A percentile compares a stretch with the other conserved stretches of the same genome.
phyloP scores from a whole-genome alignment of 2,888 invertebrate genomes.

The Rhamphomyia laevipes region DNA sequence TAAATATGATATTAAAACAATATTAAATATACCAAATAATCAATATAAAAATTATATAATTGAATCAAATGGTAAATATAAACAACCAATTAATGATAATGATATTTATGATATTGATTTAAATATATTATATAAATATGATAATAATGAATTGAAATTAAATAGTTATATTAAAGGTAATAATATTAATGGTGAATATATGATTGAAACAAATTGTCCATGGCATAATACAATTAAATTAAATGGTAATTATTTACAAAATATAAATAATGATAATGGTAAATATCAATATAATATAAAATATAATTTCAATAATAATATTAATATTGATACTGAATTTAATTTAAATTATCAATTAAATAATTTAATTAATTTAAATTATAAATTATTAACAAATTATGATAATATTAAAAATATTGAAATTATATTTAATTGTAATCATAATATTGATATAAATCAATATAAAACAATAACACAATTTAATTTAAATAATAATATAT shows the following conservation, averaged over 20 bases:
- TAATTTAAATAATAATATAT: not conserved
- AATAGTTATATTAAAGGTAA: slow-evolving; percentile 21
- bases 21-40: slow-evolving; percentile 45
- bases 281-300: slow-evolving; percentile 20
- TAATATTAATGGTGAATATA: slow-evolving; percentile 18
- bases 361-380: slow-evolving; percentile 37
- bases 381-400: slow-evolving; percentile 38
- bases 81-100: slow-evolving; percentile 22
- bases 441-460: not conserved
- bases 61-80: slow-evolving; percentile 30
- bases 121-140: slow-evolving; percentile 18
- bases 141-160: slow-evolving; percentile 17
- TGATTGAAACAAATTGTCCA: not conserved
- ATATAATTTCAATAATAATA: slow-evolving; percentile 24
- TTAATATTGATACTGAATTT: not conserved
- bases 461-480: not conserved
- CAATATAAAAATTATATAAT: slow-evolving; percentile 37
- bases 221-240: slow-evolving; percentile 11
- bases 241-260: slow-evolving; percentile 24
- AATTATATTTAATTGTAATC: no score
- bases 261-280: slow-evolving; percentile 19
- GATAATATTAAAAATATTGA: slow-evolving; percentile 43
- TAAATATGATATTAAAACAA: slow-evolving; percentile 39
- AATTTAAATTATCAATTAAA: slow-evolving; percentile 22
- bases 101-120: slow-evolving; percentile 20